Percentiles rank a stretch among this genome's conserved stretches.
phyloP scores from a whole-genome alignment of 2,113 vertebrate genomes.

The Garra rufa region DNA sequence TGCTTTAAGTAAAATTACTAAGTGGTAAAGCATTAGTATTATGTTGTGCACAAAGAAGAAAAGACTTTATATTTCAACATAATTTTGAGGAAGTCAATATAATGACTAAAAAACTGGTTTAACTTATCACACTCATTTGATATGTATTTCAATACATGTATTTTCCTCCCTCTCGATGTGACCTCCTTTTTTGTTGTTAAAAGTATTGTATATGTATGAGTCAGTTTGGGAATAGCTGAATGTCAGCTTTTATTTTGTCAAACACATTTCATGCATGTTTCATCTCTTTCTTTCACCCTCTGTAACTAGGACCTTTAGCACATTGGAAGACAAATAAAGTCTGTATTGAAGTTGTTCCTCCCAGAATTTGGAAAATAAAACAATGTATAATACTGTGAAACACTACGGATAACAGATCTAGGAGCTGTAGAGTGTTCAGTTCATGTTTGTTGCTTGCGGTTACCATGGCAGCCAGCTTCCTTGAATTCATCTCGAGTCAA shows the following conservation, averaged over 20 bases:
- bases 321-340: not conserved
- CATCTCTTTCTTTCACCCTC: not conserved
- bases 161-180: not conserved
- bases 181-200: not conserved
- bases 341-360: slow-evolving; percentile 14
- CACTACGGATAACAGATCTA: not conserved
- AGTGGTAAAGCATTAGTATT: not conserved
- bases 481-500: slow-evolving; percentile 43
- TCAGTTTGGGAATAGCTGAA: not conserved
- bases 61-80: too few relatives aligned
- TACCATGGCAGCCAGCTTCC: slow-evolving; percentile 47
- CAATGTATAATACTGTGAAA: slow-evolving; percentile 1
- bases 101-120: too few relatives aligned
- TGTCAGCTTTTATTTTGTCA: not conserved
- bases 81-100: too few relatives aligned
- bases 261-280: not conserved
- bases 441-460: slow-evolving; percentile 56
- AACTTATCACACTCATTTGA: too few relatives aligned
- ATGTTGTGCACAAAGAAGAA: not conserved
- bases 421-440: slow-evolving; percentile 9
- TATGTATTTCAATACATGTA: not conserved
- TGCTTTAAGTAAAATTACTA: too few relatives aligned
- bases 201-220: not conserved
- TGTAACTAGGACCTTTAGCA: not conserved
- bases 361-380: slow-evolving; percentile 1